Conservation (phyloP, 2,888 invertebrate species). For the Fragum whitleyi region DNA sequence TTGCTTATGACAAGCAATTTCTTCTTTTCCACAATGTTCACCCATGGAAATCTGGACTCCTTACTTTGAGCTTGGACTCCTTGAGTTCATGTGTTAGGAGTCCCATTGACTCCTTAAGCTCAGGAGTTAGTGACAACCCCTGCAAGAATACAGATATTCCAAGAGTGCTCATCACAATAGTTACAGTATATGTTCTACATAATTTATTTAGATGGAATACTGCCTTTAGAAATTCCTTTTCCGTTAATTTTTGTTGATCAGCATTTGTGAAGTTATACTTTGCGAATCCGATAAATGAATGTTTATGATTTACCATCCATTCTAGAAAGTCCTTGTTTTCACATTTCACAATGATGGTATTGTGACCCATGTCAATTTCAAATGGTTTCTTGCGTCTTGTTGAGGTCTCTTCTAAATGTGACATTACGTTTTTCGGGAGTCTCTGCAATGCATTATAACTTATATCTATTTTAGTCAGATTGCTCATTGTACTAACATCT, state of each 20-base stretch:
- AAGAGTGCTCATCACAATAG: background rate
- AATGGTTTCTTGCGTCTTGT: background rate
- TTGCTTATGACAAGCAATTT: too few species aligned
- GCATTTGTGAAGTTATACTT: background rate
- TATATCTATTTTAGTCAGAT: background rate
- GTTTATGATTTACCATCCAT: conserved; percentile 35
- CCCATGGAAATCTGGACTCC: too few species aligned
- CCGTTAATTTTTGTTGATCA: background rate
- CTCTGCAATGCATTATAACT: background rate
- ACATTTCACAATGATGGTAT: conserved; percentile 32
- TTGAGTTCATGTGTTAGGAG: too few species aligned
- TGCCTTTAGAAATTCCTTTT: background rate
- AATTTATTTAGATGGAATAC: background rate
- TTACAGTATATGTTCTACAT: background rate
- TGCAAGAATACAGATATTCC: conserved; percentile 22
- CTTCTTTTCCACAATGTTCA: too few species aligned
- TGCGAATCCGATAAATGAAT: conserved; percentile 14
- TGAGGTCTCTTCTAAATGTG: background rate
- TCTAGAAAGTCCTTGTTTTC: conserved; percentile 24
- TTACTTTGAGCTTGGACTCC: too few species aligned
- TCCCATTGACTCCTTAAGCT: too few species aligned
- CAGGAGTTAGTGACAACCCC: too few species aligned
- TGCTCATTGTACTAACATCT: background rate
- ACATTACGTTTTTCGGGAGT: background rate
- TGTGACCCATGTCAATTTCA: conserved; percentile 35